These are phyloP conservation scores for Mesochorus sp. DNA, from an alignment of 2,888 invertebrate genomes.

Conservation along the genomic window DNA sequence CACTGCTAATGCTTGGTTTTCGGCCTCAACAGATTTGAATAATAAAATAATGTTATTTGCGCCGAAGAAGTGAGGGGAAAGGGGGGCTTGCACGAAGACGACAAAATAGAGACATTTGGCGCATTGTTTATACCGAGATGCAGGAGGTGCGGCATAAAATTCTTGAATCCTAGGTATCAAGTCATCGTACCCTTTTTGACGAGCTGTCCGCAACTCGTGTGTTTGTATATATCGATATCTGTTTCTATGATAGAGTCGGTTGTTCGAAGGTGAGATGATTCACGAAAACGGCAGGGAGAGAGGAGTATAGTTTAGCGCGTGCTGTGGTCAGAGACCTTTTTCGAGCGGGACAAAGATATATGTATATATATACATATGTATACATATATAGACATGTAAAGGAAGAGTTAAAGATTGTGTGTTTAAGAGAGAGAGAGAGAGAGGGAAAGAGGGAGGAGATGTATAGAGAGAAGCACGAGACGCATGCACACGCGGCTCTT, in stretches of 20 bases:
- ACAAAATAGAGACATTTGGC: neutral
- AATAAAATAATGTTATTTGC: no score
- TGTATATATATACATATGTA: neutral
- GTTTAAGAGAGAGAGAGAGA: slow-evolving; percentile 33
- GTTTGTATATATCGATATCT: no score
- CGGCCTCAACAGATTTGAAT: no score
- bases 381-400: neutral
- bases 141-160: neutral
- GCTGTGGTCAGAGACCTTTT: slow-evolving; percentile 43
- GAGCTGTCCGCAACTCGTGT: no score
- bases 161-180: no score
- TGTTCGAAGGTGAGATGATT: slow-evolving; percentile 54
- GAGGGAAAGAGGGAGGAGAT: neutral
- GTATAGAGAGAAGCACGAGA: slow-evolving; percentile 54
- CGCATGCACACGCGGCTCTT: slow-evolving; percentile 68
- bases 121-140: neutral
- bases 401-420: slow-evolving; percentile 19
- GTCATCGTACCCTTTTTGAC: no score
- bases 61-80: no score
- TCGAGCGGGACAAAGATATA: slow-evolving; percentile 21
- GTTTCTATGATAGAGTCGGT: slow-evolving; percentile 20
- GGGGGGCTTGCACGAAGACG: no score
- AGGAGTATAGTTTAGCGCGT: slow-evolving; percentile 21
- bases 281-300: slow-evolving; percentile 55
- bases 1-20: no score